Percentiles rank a stretch among this genome's conserved stretches.
Evolutionary conservation across 2,113 vertebrate genomes (phyloP).

Genomic region (Crotophaga sulcirostris): DNA sequence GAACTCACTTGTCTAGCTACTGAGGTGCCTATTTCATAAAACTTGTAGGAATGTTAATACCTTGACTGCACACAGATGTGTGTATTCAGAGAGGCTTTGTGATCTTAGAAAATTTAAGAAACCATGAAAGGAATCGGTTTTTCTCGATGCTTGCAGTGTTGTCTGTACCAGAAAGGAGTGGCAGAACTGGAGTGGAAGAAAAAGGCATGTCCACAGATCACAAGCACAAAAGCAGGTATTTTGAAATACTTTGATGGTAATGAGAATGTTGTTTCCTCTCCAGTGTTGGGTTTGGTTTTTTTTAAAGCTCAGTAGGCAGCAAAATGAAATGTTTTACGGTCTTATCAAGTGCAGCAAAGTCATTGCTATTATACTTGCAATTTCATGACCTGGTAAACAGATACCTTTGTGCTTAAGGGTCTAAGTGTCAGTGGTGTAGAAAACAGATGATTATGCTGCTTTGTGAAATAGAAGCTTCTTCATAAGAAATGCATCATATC

Average conservation of each 20-base stretch:
- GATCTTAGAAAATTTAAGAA: not conserved
- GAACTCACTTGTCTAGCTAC: not conserved
- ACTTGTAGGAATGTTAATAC: not conserved
- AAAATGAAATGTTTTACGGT: constrained; percentile 5
- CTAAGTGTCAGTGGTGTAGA: constrained; percentile 12
- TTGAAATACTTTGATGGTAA: not conserved
- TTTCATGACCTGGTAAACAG: constrained; percentile 64
- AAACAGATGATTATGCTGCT: constrained; percentile 22
- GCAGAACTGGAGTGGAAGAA: not conserved
- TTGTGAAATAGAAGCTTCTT: constrained; percentile 17
- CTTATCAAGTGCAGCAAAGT: constrained; percentile 42
- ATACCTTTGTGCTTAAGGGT: constrained; percentile 36
- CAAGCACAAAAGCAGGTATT: not conserved
- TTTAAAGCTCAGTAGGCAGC: constrained; percentile 47
- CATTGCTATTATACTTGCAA: constrained; percentile 32
- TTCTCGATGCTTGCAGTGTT: not conserved
- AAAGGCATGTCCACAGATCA: not conserved
- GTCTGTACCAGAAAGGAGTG: not conserved
- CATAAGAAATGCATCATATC: not conserved
- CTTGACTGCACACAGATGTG: not conserved
- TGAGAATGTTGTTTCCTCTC: not conserved
- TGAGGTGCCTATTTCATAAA: not conserved
- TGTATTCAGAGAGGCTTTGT: not conserved
- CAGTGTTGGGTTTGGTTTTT: not conserved
- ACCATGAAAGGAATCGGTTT: not conserved